Percentiles rank a stretch among this genome's conserved stretches.
phyloP scores from a whole-genome alignment of 2,888 invertebrate species.

The Punctoribates punctum region DNA sequence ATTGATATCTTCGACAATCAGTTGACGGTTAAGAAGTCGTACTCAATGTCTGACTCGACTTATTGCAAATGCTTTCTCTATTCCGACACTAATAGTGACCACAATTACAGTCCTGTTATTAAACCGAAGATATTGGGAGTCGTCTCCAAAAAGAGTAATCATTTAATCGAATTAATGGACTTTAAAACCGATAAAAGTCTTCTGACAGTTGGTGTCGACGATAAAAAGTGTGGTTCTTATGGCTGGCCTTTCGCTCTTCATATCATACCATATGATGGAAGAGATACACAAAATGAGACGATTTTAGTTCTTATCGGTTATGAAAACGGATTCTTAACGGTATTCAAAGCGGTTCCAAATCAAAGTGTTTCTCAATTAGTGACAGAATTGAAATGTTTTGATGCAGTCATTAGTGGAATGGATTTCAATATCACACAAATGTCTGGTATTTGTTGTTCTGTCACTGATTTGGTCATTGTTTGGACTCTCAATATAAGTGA shows the following conservation, averaged over 20 bases:
- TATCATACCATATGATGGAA: background rate
- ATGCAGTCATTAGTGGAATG: conserved; percentile 43
- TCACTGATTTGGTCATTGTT: conserved; percentile 36
- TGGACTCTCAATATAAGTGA: conserved; percentile 41
- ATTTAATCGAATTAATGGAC: background rate
- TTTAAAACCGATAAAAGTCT: background rate
- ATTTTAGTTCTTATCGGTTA: conserved; percentile 41
- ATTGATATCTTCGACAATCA: conserved; percentile 1
- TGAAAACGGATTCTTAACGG: conserved; percentile 45
- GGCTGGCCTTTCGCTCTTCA: background rate
- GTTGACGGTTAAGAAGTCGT: background rate
- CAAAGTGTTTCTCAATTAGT: conserved; percentile 29
- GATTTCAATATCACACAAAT: conserved; percentile 43
- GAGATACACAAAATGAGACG: background rate
- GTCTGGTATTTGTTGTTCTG: conserved; percentile 46
- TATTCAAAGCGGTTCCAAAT: conserved; percentile 37
- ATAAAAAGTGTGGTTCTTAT: background rate
- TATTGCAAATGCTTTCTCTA: conserved; percentile 20
- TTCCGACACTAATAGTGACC: background rate
- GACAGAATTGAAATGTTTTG: conserved; percentile 38
- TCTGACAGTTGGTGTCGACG: background rate
- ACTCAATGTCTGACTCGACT: background rate
- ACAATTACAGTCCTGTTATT: background rate
- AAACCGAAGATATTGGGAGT: background rate
- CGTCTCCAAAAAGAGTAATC: background rate